Evolutionary conservation across 2,888 invertebrate genomes (phyloP).

Genomic region (Plutella xylostella): DNA sequence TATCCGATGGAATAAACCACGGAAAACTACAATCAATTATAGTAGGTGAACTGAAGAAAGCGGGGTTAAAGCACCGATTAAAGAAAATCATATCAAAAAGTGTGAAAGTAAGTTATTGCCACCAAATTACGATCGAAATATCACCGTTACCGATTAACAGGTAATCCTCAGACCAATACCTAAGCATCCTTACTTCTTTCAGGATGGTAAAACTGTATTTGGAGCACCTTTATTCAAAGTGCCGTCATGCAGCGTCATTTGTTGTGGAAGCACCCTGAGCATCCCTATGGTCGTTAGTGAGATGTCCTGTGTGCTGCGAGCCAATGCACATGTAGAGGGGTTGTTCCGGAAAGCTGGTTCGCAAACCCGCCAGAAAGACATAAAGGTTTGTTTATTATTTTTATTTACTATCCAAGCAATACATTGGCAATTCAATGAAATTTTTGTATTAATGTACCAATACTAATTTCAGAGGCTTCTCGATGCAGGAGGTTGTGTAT

Average conservation of each 20-base stretch:
- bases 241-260: conserved; percentile 66
- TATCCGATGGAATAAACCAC: conserved; percentile 63
- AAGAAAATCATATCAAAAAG: conserved; percentile 73
- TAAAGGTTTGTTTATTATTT: conserved; percentile 68
- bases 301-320: conserved; percentile 75
- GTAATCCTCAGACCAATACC: background rate
- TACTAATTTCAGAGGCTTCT: conserved; percentile 64
- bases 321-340: conserved; percentile 81
- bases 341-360: conserved; percentile 92
- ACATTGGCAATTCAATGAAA: background rate
- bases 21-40: conserved; percentile 67
- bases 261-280: conserved; percentile 76
- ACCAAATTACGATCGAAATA: background rate
- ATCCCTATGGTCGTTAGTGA: conserved; percentile 80
- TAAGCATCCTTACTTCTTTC: conserved; percentile 21
- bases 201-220: conserved; percentile 61
- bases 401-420: background rate
- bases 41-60: conserved; percentile 74
- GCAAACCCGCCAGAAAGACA: conserved; percentile 82
- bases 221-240: conserved; percentile 60
- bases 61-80: conserved; percentile 77
- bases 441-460: background rate
- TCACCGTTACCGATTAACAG: background rate
- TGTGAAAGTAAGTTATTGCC: conserved; percentile 50
- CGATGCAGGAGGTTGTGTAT: conserved; percentile 78